Conservation (phyloP, 2,888 invertebrate genomes). For the Perdita meconis region DNA sequence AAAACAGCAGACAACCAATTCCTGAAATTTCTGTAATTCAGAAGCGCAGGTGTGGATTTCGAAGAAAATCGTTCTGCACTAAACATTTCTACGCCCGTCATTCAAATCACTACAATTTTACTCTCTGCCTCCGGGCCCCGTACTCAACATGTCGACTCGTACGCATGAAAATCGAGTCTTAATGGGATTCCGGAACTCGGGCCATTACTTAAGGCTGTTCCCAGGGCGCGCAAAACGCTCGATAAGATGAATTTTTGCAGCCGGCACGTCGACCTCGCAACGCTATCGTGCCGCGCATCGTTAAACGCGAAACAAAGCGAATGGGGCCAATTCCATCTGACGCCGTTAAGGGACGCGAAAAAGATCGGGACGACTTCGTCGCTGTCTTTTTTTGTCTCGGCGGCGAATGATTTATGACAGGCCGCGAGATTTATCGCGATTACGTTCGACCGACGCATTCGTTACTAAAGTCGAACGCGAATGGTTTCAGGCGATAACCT, state of each 20-base stretch:
- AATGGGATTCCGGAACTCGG: slow-evolving; percentile 1
- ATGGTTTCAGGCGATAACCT: slow-evolving; percentile 45
- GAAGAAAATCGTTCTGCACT: too few species aligned
- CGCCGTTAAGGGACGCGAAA: not conserved
- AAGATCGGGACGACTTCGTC: not conserved
- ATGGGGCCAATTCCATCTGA: slow-evolving; percentile 1
- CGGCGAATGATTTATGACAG: slow-evolving; percentile 16
- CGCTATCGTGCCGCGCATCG: not conserved
- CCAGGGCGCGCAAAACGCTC: not conserved
- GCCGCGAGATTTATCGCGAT: slow-evolving; percentile 20
- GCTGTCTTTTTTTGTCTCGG: not conserved
- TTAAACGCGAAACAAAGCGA: not conserved
- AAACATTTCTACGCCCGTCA: too few species aligned
- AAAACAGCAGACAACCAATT: too few species aligned
- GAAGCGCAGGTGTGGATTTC: too few species aligned
- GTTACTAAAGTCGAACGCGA: slow-evolving; percentile 41
- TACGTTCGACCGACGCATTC: slow-evolving; percentile 30
- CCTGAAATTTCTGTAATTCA: too few species aligned
- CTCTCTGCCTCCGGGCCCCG: too few species aligned
- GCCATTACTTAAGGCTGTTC: not conserved
- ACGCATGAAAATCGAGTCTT: too few species aligned
- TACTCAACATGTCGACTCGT: too few species aligned
- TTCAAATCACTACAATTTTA: too few species aligned
- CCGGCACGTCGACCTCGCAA: not conserved
- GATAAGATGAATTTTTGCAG: not conserved